Base-by-base conservation (phyloP, 2,113 vertebrate genomes). In the Ramphastos sulfuratus region DNA sequence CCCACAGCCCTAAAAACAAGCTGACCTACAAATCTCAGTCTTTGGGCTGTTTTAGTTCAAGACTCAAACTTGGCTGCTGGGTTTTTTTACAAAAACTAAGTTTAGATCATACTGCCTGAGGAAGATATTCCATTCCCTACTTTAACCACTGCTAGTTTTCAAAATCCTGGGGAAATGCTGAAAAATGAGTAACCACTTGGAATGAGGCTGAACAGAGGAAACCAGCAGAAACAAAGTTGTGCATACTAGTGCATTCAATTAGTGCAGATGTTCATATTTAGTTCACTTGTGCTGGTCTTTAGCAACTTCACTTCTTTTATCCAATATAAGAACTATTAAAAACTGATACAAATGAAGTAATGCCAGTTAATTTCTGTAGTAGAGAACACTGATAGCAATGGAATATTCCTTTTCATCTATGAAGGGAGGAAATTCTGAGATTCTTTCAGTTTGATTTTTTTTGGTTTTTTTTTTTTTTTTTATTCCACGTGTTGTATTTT, bases 351-450 rank as follows among this genome's bases (percentile, higher is more conserved):
- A 79, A 91, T 82, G 37, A 91, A 56, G 25, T 71, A 58, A 74
- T n/a, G 48, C 18, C 15, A 63, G 48, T 48, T 79, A 72, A 84
- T 52, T 92, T 90, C 55, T 95, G 61, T 52, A 61, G 13, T 44
- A 56, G 30, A 67, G 35, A 72, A 71, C 58, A 56, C 7, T 60
- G 52, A 71, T 30, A 86, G 60, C 37, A 85, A 19, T 65, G 60
- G 87, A 92, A 89, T 87, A 93, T 91, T 96, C 65, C 37, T 70
- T 87, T 80, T 91, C 46, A 54, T 74, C 64, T 89, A 48, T 25
- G 21, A 71, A 54, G 35, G 21, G 19, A 24, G 50, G 20, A 73
- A 71, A 66, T 90, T 92, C 74, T 92, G 84, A 25, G 82, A 84
- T 87, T 91, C 37, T 94, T 37, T 91, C 19, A 23, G 81, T 88